phyloP scores from a whole-genome alignment of 2,113 vertebrate species.

The Theristicus caerulescens region DNA sequence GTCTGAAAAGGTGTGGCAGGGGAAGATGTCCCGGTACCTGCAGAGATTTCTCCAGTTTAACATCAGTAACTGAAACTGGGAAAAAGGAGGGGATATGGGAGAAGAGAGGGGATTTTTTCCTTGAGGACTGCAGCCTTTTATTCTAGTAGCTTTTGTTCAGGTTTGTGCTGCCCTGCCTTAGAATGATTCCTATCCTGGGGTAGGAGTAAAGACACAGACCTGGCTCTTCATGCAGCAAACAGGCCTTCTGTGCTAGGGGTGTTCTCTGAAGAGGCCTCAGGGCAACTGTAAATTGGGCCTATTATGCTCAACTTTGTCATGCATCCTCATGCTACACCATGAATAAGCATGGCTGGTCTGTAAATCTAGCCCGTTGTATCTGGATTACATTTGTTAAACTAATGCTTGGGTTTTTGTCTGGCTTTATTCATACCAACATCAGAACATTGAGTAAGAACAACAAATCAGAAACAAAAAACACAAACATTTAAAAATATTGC shows the following conservation, averaged over 20 bases:
- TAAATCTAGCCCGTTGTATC: constrained; percentile 24
- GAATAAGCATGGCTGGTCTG: background rate
- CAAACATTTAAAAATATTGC: constrained; percentile 22
- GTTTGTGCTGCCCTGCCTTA: background rate
- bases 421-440: constrained; percentile 39
- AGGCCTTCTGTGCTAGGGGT: background rate
- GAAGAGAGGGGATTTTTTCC: background rate
- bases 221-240: background rate
- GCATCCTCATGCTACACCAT: background rate
- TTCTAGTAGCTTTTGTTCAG: background rate
- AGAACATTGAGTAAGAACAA: constrained; percentile 53
- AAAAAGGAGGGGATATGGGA: background rate
- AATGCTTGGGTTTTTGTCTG: constrained; percentile 47
- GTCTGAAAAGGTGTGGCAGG: background rate
- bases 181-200: background rate
- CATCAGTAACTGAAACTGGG: background rate
- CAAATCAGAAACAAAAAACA: constrained; percentile 59
- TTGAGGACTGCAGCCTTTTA: background rate
- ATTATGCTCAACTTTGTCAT: background rate
- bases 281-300: background rate
- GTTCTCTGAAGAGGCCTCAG: background rate
- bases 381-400: constrained; percentile 67
- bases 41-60: background rate
- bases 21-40: background rate
- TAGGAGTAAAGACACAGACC: background rate